Evolutionary conservation across 2,888 invertebrate genomes (phyloP).

Genomic region (Diachrysia chrysitis): DNA sequence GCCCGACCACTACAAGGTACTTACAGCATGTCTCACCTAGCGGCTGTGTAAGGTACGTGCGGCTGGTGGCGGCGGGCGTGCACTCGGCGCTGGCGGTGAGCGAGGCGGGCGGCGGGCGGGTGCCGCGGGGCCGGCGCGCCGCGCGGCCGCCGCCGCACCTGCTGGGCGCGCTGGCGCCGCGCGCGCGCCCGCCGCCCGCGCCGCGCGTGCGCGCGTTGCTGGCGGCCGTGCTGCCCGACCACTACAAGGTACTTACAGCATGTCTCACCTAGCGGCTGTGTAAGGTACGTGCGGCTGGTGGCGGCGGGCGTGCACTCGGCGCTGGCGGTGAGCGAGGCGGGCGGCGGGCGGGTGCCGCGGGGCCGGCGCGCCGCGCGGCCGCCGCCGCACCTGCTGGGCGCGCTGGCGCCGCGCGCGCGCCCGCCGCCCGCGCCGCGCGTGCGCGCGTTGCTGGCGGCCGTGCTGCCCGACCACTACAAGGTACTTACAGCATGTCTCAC

Average conservation of each 20-base stretch:
- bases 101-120: slow-evolving; percentile 61
- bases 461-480: slow-evolving; percentile 76
- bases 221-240: slow-evolving; percentile 81
- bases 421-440: slow-evolving; percentile 74
- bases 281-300: slow-evolving; percentile 96
- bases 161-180: slow-evolving; percentile 94
- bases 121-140: slow-evolving; percentile 80
- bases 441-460: slow-evolving; percentile 75
- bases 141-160: slow-evolving; percentile 92
- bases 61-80: slow-evolving; percentile 66
- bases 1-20: slow-evolving; percentile 75
- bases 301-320: slow-evolving; percentile 97
- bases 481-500: slow-evolving; percentile 37
- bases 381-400: slow-evolving; percentile 92
- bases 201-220: slow-evolving; percentile 71
- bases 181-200: slow-evolving; percentile 82
- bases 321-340: slow-evolving; percentile 91
- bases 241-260: slow-evolving; percentile 59
- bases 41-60: neutral
- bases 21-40: neutral
- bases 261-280: too few relatives aligned
- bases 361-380: slow-evolving; percentile 92
- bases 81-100: slow-evolving; percentile 95
- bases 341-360: slow-evolving; percentile 64
- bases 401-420: slow-evolving; percentile 90